These are phyloP conservation scores for Notolepis coatsorum DNA, from an alignment of 2,797 vertebrate species.

Conservation along the genomic window DNA sequence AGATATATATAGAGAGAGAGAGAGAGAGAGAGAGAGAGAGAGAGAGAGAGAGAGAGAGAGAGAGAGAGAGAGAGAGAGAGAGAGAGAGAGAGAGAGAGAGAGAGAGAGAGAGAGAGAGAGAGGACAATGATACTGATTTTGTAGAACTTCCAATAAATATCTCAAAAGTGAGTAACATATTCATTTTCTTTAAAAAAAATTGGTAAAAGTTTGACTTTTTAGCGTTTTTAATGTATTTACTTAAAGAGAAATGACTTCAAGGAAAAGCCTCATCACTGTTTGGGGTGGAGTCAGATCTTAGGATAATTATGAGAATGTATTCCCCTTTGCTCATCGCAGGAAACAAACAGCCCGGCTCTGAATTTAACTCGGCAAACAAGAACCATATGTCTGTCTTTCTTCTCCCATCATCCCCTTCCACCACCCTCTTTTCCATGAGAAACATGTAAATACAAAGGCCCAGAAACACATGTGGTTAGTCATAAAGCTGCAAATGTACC, in stretches of 20 bases:
- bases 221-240: conserved; percentile 18
- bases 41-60: no score
- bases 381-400: conserved; percentile 78
- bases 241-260: conserved; percentile 28
- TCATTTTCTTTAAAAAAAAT: no score
- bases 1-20: no score
- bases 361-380: conserved; percentile 74
- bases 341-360: conserved; percentile 73
- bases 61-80: no score
- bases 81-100: no score
- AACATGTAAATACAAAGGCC: conserved; percentile 80
- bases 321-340: conserved; percentile 64
- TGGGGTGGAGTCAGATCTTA: conserved; percentile 48
- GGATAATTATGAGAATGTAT: conserved; percentile 60
- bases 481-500: conserved; percentile 72
- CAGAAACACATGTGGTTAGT: conserved; percentile 82
- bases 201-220: no score
- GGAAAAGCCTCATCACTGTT: conserved; percentile 28
- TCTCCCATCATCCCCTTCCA: conserved; percentile 61
- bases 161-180: conserved; percentile 2
- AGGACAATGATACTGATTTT: no score
- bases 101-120: no score
- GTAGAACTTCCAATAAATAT: neutral
- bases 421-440: conserved; percentile 78
- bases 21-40: no score